A percentile compares a stretch with the other conserved stretches of the same genome.
These are phyloP conservation scores for Alosa alosa DNA, from an alignment of 2,113 vertebrate species.

Conservation along the genomic window DNA sequence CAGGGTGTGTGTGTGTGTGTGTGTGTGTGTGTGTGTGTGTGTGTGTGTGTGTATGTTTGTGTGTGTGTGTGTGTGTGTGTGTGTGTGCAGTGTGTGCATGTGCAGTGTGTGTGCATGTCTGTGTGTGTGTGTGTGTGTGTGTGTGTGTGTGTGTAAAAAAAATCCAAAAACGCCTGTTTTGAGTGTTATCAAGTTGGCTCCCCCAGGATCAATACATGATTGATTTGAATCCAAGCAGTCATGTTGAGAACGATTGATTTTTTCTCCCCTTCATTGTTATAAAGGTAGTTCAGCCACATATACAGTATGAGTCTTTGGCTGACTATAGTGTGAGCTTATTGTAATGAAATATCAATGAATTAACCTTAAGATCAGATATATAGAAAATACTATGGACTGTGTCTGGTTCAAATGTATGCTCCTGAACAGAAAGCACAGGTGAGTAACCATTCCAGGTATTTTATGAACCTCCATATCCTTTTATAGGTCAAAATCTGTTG, in stretches of 20 bases:
- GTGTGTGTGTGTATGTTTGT: slow-evolving; percentile 3
- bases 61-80: slow-evolving; percentile 8
- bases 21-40: neutral
- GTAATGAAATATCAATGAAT: slow-evolving; percentile 15
- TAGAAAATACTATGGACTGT: slow-evolving; percentile 14
- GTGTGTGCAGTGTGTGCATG: neutral
- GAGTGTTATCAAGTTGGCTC: neutral
- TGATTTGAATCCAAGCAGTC: neutral
- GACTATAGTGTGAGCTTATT: slow-evolving; percentile 8
- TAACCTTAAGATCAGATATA: slow-evolving; percentile 14
- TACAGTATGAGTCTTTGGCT: neutral
- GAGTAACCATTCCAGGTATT: slow-evolving; percentile 15
- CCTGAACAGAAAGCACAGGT: slow-evolving; percentile 1
- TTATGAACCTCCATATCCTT: slow-evolving; percentile 14
- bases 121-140: neutral
- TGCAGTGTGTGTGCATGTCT: neutral
- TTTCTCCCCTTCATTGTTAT: neutral
- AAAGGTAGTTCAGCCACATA: neutral
- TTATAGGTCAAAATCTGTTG: slow-evolving; percentile 10
- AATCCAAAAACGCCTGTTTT: slow-evolving; percentile 8
- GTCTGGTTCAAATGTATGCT: neutral
- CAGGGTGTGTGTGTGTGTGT: slow-evolving; percentile 16
- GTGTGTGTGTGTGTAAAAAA: neutral
- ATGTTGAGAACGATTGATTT: slow-evolving; percentile 14
- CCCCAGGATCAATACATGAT: slow-evolving; percentile 1